These are phyloP conservation scores for Scarus forsteni DNA, from an alignment of 2,797 vertebrate genomes.

Conservation along the genomic window DNA sequence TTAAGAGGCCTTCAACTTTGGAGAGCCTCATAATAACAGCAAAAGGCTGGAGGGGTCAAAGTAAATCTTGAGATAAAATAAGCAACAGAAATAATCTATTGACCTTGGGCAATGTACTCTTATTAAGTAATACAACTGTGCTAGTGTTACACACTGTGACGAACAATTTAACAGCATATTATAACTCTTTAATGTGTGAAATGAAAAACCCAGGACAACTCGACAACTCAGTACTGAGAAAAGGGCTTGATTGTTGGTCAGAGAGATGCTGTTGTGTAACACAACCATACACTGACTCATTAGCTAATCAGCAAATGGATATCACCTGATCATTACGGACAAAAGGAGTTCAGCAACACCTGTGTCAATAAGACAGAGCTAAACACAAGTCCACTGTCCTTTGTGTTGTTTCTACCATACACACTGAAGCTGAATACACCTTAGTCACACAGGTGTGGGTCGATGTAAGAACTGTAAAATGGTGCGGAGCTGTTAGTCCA, in stretches of 20 bases:
- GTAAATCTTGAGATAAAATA: constrained; percentile 37
- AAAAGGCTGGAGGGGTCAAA: constrained; percentile 4
- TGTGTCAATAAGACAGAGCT: constrained; percentile 52
- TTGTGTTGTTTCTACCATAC: constrained; percentile 23
- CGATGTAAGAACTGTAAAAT: constrained; percentile 53
- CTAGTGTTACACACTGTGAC: not conserved
- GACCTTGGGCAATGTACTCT: not conserved
- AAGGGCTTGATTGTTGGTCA: not conserved
- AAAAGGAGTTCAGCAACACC: constrained; percentile 56
- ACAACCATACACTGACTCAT: constrained; percentile 2
- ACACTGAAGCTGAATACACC: constrained; percentile 39
- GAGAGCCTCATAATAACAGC: constrained; percentile 10
- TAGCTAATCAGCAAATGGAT: constrained; percentile 31
- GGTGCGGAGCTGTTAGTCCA: constrained; percentile 45
- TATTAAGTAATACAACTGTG: constrained; percentile 6
- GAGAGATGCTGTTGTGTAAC: constrained; percentile 9
- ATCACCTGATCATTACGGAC: constrained; percentile 35
- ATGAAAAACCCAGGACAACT: constrained; percentile 13
- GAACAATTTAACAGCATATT: constrained; percentile 3
- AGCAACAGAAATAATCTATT: constrained; percentile 6
- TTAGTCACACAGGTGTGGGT: constrained; percentile 61
- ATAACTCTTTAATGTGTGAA: constrained; percentile 3
- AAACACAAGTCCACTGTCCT: constrained; percentile 32
- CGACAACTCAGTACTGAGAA: not conserved
- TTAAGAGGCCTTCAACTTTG: constrained; percentile 5